phyloP scores from a whole-genome alignment of 1,140 invertebrate species.

The Drosophila burlai region DNA sequence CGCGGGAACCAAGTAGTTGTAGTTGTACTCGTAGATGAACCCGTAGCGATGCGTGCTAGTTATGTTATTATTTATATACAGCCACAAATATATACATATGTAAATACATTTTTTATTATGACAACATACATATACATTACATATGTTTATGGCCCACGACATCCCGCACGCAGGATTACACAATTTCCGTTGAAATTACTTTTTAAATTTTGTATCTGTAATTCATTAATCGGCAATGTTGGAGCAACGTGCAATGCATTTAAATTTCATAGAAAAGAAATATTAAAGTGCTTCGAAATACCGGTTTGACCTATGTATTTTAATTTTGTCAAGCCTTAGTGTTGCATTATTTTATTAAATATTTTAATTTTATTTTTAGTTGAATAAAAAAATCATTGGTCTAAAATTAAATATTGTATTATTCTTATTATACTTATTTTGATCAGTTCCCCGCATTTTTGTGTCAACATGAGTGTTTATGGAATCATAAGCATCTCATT shows the following conservation, averaged over 20 bases:
- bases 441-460: background rate
- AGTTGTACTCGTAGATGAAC: background rate
- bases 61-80: background rate
- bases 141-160: constrained; percentile 1
- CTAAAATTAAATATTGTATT: constrained; percentile 4
- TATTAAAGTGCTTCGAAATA: background rate
- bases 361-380: constrained; percentile 30
- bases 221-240: constrained; percentile 1
- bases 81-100: constrained; percentile 2
- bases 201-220: constrained; percentile 46
- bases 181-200: constrained; percentile 25
- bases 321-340: constrained; percentile 4
- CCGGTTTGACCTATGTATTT: background rate
- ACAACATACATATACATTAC: background rate
- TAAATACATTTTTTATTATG: constrained; percentile 2
- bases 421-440: background rate
- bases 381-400: constrained; percentile 4
- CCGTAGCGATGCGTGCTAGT: constrained; percentile 10
- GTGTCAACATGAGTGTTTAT: constrained; percentile 11
- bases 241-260: constrained; percentile 19
- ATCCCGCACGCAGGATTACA: constrained; percentile 2
- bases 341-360: constrained; percentile 12
- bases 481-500: background rate
- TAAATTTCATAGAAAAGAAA: background rate
- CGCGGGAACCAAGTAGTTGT: background rate